Conservation (phyloP, 2,113 vertebrate genomes). For the Perognathus longimembris region DNA sequence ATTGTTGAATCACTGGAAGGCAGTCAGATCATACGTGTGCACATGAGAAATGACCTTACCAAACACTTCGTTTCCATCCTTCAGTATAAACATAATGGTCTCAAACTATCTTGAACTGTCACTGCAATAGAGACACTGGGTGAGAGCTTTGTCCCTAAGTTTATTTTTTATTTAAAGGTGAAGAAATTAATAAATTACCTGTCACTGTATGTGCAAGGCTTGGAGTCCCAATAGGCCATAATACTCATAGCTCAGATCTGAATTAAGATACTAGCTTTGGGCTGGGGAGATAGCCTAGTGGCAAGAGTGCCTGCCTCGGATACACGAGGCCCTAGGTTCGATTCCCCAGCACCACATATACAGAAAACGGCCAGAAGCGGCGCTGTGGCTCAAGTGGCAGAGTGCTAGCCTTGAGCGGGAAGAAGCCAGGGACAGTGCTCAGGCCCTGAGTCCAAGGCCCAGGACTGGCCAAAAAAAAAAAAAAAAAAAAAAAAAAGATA, state of each 20-base stretch:
- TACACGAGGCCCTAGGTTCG: too few relatives aligned
- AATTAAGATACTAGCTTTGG: conserved; percentile 9
- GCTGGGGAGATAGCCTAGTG: too few relatives aligned
- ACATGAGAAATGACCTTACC: background rate
- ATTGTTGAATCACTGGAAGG: background rate
- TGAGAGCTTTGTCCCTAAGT: background rate
- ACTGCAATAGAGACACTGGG: background rate
- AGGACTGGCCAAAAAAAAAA: too few relatives aligned
- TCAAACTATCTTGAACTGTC: conserved; percentile 35
- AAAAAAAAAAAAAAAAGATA: too few relatives aligned
- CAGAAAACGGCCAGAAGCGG: too few relatives aligned
- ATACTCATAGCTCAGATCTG: background rate
- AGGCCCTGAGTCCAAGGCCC: too few relatives aligned
- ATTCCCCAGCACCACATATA: too few relatives aligned
- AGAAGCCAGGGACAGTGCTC: too few relatives aligned
- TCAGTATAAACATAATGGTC: background rate
- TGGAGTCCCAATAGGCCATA: background rate
- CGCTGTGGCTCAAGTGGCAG: too few relatives aligned
- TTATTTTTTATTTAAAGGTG: background rate
- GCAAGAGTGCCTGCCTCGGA: too few relatives aligned
- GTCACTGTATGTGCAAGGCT: background rate
- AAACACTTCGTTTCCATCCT: background rate
- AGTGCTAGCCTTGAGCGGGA: too few relatives aligned
- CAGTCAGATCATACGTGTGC: background rate
- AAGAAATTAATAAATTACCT: conserved; percentile 34